Conservation (phyloP, 2,888 invertebrate species). For the Pilophorus perplexus region DNA sequence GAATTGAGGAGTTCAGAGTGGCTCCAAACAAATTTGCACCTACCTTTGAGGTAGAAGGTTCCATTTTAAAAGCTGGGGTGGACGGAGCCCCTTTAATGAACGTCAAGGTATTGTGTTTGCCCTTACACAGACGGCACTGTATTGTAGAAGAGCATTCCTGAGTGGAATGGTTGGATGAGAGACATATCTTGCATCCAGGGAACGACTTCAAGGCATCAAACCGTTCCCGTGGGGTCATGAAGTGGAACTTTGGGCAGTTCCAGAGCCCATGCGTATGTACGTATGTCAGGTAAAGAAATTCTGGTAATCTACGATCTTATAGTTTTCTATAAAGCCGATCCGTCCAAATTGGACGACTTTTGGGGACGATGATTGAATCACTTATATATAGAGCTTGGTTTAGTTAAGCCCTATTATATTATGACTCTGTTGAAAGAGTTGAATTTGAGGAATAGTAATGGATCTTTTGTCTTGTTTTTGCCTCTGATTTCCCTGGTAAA, state of each 20-base stretch:
- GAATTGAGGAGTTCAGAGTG: background rate
- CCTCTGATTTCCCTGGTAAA: too few relatives aligned
- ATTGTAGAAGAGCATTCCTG: background rate
- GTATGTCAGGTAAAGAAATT: too few relatives aligned
- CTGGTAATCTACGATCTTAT: too few relatives aligned
- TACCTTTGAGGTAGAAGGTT: background rate
- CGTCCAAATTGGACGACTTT: too few relatives aligned
- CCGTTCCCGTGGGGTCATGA: background rate
- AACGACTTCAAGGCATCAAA: background rate
- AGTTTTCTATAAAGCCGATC: too few relatives aligned
- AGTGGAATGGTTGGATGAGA: background rate
- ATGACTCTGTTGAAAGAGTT: too few relatives aligned
- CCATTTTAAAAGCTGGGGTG: background rate
- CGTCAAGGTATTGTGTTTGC: background rate
- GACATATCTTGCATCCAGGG: background rate
- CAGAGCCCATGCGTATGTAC: background rate
- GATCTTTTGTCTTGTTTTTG: too few relatives aligned
- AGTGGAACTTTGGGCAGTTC: background rate
- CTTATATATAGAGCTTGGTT: too few relatives aligned
- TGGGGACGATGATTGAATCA: too few relatives aligned
- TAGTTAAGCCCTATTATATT: too few relatives aligned
- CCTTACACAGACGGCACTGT: background rate
- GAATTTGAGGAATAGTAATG: too few relatives aligned
- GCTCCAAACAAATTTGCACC: background rate
- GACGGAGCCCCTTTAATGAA: background rate